A percentile compares a stretch with the other conserved stretches of the same genome.
Conservation (phyloP, 2,113 vertebrate species). For the Ancistrus triradiatus region DNA sequence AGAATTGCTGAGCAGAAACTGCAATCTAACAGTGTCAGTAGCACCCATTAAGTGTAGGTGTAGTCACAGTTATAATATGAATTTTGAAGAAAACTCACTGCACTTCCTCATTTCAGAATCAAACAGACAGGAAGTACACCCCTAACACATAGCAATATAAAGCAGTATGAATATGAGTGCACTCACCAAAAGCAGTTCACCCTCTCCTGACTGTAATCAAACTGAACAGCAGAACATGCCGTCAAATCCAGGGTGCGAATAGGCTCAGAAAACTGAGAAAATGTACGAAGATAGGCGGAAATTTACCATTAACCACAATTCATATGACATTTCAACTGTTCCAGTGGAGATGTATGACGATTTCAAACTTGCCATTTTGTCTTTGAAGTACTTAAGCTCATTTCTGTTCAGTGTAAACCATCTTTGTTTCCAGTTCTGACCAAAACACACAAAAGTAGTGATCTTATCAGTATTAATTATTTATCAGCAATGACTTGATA, state of each 20-base stretch:
- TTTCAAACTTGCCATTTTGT: conserved; percentile 79
- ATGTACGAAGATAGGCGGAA: neutral
- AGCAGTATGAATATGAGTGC: neutral
- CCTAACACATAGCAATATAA: neutral
- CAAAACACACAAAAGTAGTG: neutral
- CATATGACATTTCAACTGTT: neutral
- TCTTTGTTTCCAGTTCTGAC: conserved; percentile 91
- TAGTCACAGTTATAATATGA: too few relatives aligned
- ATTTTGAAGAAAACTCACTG: too few relatives aligned
- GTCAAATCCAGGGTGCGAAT: conserved; percentile 85
- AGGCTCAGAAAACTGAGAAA: conserved; percentile 77
- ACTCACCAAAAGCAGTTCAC: conserved; percentile 97
- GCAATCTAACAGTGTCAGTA: too few relatives aligned
- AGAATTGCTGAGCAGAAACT: too few relatives aligned
- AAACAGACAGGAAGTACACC: neutral
- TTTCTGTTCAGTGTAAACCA: conserved; percentile 94
- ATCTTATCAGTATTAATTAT: neutral
- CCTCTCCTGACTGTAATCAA: conserved; percentile 91
- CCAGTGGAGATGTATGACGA: neutral
- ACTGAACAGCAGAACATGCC: conserved; percentile 89
- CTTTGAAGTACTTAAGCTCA: conserved; percentile 95
- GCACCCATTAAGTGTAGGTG: too few relatives aligned
- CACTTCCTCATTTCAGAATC: conserved; percentile 27
- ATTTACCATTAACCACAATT: neutral
- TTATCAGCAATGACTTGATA: too few relatives aligned